Percentiles rank a stretch among this genome's conserved stretches.
Evolutionary conservation across 2,888 invertebrate species (phyloP).

Genomic region (Epicampocera succincta): DNA sequence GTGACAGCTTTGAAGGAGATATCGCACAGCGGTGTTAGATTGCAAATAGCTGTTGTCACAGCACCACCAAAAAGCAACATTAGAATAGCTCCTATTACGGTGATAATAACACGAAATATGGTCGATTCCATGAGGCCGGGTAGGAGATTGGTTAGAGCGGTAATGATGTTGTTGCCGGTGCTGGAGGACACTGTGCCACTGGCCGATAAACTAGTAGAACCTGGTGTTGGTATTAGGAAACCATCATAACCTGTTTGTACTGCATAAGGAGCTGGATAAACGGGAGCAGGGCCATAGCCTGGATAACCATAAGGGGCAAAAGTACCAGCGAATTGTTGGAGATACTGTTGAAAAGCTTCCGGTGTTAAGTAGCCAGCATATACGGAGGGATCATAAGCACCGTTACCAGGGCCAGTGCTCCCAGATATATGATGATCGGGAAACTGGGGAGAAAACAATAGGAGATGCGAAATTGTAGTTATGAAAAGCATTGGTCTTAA

Average conservation of each 20-base stretch:
- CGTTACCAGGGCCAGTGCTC: conserved; percentile 59
- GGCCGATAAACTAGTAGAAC: conserved; percentile 64
- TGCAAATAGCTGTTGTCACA: conserved; percentile 83
- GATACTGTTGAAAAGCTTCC: conserved; percentile 79
- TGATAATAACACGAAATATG: conserved; percentile 81
- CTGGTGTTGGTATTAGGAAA: conserved; percentile 79
- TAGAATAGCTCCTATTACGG: conserved; percentile 81
- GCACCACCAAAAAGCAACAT: conserved; percentile 83
- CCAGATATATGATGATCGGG: conserved; percentile 72
- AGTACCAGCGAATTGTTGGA: conserved; percentile 77
- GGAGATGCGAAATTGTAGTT: not conserved
- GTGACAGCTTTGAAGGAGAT: conserved; percentile 80
- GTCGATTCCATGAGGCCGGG: conserved; percentile 77
- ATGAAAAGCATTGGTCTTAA: not conserved
- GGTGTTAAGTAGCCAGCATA: conserved; percentile 78
- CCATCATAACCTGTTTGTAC: conserved; percentile 82
- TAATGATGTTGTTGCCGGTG: conserved; percentile 70
- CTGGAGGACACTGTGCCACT: conserved; percentile 59
- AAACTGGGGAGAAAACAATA: conserved; percentile 63
- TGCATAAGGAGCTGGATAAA: conserved; percentile 77
- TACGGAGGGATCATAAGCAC: conserved; percentile 74
- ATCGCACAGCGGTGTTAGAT: conserved; percentile 84
- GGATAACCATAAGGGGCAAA: conserved; percentile 73
- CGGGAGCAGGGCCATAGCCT: conserved; percentile 72
- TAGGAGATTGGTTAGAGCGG: conserved; percentile 74